A percentile compares a stretch with the other conserved stretches of the same genome.
Evolutionary conservation across 1,140 invertebrate species (phyloP).

Genomic region (Diorhabda elongata): DNA sequence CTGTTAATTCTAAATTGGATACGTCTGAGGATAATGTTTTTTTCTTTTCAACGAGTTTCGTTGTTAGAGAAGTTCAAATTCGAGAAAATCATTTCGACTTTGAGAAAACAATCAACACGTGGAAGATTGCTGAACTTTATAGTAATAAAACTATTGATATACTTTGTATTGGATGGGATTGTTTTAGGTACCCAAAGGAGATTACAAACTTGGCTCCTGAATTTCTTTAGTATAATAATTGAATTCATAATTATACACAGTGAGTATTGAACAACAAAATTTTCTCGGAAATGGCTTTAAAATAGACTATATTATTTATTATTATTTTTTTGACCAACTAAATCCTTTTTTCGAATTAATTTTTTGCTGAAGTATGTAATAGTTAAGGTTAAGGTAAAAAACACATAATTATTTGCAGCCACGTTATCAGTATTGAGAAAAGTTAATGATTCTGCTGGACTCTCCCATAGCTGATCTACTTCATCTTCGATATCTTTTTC

Average conservation of each 20-base stretch:
- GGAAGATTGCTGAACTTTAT: neutral
- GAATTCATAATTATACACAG: too few relatives aligned
- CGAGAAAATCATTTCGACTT: neutral
- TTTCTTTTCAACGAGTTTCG: neutral
- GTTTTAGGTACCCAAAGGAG: too few relatives aligned
- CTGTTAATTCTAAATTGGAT: neutral
- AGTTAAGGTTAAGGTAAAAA: too few relatives aligned
- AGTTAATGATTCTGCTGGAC: slow-evolving; percentile 22
- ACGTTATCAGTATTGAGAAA: slow-evolving; percentile 26
- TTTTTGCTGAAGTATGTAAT: too few relatives aligned
- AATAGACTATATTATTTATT: too few relatives aligned
- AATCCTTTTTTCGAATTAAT: too few relatives aligned
- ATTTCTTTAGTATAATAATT: neutral
- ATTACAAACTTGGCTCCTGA: neutral
- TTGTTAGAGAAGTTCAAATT: slow-evolving; percentile 3
- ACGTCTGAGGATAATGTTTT: neutral
- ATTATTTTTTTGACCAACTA: too few relatives aligned
- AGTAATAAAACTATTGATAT: neutral
- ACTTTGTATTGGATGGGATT: too few relatives aligned
- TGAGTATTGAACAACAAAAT: too few relatives aligned
- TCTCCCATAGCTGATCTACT: slow-evolving; percentile 26
- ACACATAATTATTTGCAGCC: neutral
- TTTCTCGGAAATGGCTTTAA: too few relatives aligned
- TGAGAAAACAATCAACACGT: neutral
- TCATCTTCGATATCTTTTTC: slow-evolving; percentile 28